phyloP scores from a whole-genome alignment of 2,888 invertebrate species.

The Sarcophaga caerulescens region DNA sequence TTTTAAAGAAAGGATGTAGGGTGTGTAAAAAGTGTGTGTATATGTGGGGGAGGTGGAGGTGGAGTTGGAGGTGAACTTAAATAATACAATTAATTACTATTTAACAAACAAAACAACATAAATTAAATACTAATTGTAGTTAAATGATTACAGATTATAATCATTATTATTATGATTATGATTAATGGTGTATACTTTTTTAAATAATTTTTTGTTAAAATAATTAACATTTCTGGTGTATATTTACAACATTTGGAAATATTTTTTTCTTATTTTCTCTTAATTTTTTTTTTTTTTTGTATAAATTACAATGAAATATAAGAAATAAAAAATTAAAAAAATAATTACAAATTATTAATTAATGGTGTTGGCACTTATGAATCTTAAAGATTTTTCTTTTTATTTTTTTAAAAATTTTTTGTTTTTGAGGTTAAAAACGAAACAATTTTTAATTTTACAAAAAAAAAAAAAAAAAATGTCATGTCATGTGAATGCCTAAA shows the following conservation, averaged over 20 bases:
- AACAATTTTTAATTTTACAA: not conserved
- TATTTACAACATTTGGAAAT: too few relatives aligned
- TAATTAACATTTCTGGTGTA: too few relatives aligned
- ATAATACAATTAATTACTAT: conserved; percentile 69
- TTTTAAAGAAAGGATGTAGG: not conserved
- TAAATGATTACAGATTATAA: not conserved
- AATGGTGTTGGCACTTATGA: conserved; percentile 61
- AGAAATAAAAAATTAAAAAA: not conserved
- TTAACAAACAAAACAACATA: conserved; percentile 71
- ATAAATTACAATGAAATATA: conserved; percentile 15
- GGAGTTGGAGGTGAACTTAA: conserved; percentile 5
- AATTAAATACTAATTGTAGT: conserved; percentile 44
- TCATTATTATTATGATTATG: too few relatives aligned
- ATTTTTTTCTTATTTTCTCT: too few relatives aligned
- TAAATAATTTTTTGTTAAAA: too few relatives aligned
- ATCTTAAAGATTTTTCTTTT: conserved; percentile 47
- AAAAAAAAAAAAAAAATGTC: too few relatives aligned
- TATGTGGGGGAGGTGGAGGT: not conserved
- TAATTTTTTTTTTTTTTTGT: conserved; percentile 13
- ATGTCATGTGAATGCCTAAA: too few relatives aligned
- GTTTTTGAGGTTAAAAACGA: not conserved
- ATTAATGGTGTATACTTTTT: too few relatives aligned
- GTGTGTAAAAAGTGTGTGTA: too few relatives aligned
- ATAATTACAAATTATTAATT: conserved; percentile 32
- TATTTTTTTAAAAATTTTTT: not conserved